Conservation (phyloP, 2,888 invertebrate genomes). For the Brachypalpus laphriformis region DNA sequence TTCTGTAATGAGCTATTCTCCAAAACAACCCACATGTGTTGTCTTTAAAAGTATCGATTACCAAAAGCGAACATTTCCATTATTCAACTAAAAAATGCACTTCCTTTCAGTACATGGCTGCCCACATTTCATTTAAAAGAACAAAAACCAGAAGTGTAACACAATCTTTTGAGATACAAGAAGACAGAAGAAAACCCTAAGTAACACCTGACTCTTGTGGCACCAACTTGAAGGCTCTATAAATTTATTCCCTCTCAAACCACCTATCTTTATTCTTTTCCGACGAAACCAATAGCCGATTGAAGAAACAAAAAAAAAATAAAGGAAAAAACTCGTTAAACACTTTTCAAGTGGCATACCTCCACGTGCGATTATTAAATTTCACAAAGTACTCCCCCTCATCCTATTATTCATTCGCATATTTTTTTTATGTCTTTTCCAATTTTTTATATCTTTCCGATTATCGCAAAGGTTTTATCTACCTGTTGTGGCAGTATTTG, state of each 20-base stretch:
- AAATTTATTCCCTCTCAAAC: conserved; percentile 5
- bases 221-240: neutral
- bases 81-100: conserved; percentile 1
- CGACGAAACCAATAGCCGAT: neutral
- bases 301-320: neutral
- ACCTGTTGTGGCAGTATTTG: neutral
- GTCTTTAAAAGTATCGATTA: conserved; percentile 25
- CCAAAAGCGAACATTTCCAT: neutral
- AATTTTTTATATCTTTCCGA: conserved; percentile 6
- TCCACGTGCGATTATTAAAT: conserved; percentile 50
- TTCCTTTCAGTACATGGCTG: conserved; percentile 2
- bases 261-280: conserved; percentile 15
- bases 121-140: neutral
- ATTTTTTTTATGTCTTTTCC: neutral
- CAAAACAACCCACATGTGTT: neutral
- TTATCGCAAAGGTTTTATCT: neutral
- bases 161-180: conserved; percentile 4
- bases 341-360: conserved; percentile 31
- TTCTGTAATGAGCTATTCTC: neutral
- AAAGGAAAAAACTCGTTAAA: neutral
- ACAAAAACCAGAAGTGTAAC: conserved; percentile 19
- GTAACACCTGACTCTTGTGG: conserved; percentile 4
- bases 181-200: neutral
- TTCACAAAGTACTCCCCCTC: conserved; percentile 7
- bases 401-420: neutral